phyloP scores from a whole-genome alignment of 2,797 vertebrate species.

The Cetoscarus ocellatus region DNA sequence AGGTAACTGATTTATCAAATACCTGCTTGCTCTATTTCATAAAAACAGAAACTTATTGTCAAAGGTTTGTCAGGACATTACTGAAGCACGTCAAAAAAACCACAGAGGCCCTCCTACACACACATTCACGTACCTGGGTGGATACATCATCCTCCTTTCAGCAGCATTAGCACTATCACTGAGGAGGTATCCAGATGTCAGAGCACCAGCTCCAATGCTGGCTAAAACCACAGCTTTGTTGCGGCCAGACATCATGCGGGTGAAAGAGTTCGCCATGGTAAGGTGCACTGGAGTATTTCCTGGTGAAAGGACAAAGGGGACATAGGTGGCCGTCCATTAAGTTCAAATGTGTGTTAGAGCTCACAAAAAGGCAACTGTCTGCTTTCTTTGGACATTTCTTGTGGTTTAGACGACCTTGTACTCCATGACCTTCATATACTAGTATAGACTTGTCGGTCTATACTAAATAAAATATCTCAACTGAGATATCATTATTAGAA shows the following conservation, averaged over 20 bases:
- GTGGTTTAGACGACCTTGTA: no score
- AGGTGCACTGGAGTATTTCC: conserved; percentile 30
- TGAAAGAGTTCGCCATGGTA: conserved; percentile 90
- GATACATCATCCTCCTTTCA: conserved; percentile 86
- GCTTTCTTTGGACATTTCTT: no score
- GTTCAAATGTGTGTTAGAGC: no score
- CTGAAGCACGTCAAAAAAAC: neutral
- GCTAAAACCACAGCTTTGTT: conserved; percentile 86
- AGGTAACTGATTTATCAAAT: no score
- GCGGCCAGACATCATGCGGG: conserved; percentile 87
- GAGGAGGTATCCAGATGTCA: conserved; percentile 87
- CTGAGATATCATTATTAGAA: no score
- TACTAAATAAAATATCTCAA: no score
- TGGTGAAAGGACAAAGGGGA: conserved; percentile 37
- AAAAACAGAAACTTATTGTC: no score
- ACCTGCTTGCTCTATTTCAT: no score
- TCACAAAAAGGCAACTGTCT: no score
- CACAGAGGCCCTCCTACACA: neutral
- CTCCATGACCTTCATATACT: no score
- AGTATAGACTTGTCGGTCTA: no score
- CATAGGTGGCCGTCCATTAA: conserved; percentile 39
- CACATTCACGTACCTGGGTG: conserved; percentile 84
- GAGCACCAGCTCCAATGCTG: conserved; percentile 84
- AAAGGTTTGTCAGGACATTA: no score
- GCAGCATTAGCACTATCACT: conserved; percentile 78